Evolutionary conservation across 2,888 invertebrate genomes (phyloP).

Genomic region (Netelia inedita): DNA sequence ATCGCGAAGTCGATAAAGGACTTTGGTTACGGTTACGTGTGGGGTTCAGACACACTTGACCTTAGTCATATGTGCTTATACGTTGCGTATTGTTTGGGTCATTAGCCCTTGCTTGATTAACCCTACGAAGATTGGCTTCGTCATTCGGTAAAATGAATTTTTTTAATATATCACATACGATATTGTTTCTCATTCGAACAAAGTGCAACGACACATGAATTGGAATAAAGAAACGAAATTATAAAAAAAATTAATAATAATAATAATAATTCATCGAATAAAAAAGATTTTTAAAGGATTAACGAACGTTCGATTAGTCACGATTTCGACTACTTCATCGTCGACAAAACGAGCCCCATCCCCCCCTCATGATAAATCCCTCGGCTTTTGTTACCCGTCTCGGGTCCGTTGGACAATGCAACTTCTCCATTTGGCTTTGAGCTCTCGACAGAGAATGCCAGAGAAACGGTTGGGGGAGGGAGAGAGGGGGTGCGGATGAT

Average conservation of each 20-base stretch:
- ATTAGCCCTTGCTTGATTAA: background rate
- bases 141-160: background rate
- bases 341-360: background rate
- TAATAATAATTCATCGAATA: too few relatives aligned
- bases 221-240: too few relatives aligned
- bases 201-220: too few relatives aligned
- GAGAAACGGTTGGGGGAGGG: background rate
- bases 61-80: background rate
- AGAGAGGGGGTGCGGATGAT: background rate
- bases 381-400: background rate
- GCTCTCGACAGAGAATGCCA: background rate
- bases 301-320: background rate
- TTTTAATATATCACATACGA: too few relatives aligned
- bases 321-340: background rate
- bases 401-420: background rate
- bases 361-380: background rate
- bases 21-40: background rate
- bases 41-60: background rate
- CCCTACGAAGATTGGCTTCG: background rate
- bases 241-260: too few relatives aligned
- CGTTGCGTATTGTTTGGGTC: background rate
- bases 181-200: too few relatives aligned
- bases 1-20: background rate
- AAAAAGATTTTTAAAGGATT: background rate
- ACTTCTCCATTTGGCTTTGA: background rate